phyloP scores from a whole-genome alignment of 2,113 vertebrate species.

The Oncorhynchus mykiss region DNA sequence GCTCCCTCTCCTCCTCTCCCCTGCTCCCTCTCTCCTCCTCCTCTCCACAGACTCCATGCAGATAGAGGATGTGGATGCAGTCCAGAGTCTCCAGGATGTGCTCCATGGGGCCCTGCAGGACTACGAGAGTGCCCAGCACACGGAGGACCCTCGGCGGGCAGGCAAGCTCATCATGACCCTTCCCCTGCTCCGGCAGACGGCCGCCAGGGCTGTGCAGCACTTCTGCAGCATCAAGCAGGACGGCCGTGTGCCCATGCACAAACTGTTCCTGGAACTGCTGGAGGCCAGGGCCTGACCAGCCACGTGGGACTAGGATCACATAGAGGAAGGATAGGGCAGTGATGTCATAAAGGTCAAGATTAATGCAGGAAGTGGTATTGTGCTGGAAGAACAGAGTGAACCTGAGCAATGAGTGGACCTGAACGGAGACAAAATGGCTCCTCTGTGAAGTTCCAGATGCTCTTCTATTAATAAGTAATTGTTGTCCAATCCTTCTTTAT shows the following conservation, averaged over 20 bases:
- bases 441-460: too few relatives aligned
- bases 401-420: too few relatives aligned
- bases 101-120: conserved; percentile 95
- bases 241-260: conserved; percentile 99
- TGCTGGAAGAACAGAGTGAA: too few relatives aligned
- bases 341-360: background rate
- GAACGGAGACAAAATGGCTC: too few relatives aligned
- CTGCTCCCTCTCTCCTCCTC: background rate
- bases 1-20: too few relatives aligned
- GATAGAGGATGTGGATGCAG: conserved; percentile 92
- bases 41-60: conserved; percentile 90
- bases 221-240: conserved; percentile 99
- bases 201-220: conserved; percentile 94
- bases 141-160: conserved; percentile 87
- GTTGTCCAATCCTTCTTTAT: background rate
- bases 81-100: conserved; percentile 96
- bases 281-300: conserved; percentile 92
- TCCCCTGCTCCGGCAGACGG: conserved; percentile 92
- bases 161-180: conserved; percentile 98
- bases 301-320: background rate
- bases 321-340: background rate
- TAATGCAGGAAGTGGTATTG: too few relatives aligned
- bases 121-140: conserved; percentile 85
- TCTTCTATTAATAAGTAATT: background rate
- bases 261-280: conserved; percentile 99